Evolutionary conservation across 2,113 vertebrate species (phyloP), one percentile per base, ranked within the genome.

Genomic region (Gobio gobio): DNA sequence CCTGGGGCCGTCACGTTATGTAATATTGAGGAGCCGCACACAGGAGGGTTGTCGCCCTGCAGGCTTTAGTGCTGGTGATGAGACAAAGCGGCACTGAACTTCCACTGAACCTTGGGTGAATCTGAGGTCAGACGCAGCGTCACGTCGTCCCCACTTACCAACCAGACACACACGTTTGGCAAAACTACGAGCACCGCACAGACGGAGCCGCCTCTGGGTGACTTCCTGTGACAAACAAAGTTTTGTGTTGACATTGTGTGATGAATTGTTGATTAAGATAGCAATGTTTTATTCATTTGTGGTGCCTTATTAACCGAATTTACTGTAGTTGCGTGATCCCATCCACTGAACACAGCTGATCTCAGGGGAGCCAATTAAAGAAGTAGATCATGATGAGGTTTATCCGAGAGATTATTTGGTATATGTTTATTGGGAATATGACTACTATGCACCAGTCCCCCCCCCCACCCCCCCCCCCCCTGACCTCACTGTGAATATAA

Each of bases 71-170:
- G 73, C 82, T 61, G 29, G 70, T 49, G 84, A 86, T 75, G 84
- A 72, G 78, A 85, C 85, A 82, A 90, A 90, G 85, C 87, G 87
- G 90, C 90, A 49, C 63, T 94, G 94, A 94, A 95, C 95, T 94
- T 90, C 87, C 79, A 20, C 16, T 94, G 94, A 95, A 94, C 94
- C 90, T 88, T 61, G 87, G 93, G 92, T 94, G 87, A 94, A 85
- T 82, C 74, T 84, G 84, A 93, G 94, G 93, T 93, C 90, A 94
- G 89, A 89, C 86, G 45, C 89, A 89, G 40, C 6, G 87, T 85
- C 63, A 85, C 83, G 78, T 90, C 84, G 81, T 79, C 86, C 75
- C 86, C 75, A 83, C 66, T 89, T 81, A 78, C 77, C 68, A 82
- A 58, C 63, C 83, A 84, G 77, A 43, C 84, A 61, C 47, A 13